Evolutionary conservation across 2,113 vertebrate species (phyloP).

Genomic region (Aptenodytes patagonicus): DNA sequence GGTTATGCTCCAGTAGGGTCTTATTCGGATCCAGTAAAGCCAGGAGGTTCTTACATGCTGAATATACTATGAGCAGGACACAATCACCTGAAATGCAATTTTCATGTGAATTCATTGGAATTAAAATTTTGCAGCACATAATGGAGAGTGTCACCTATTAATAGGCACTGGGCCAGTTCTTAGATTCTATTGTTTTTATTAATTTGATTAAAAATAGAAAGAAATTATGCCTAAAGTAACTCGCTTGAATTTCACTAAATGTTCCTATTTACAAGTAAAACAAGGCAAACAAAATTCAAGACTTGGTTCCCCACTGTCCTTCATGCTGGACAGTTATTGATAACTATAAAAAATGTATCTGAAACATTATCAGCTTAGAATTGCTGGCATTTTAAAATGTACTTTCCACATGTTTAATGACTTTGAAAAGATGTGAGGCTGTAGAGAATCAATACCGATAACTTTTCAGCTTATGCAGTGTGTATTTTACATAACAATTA

Average conservation of each 20-base stretch:
- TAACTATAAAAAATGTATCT: not conserved
- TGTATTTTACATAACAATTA: not conserved
- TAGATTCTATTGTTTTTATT: not conserved
- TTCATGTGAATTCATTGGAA: accelerated
- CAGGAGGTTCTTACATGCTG: not conserved
- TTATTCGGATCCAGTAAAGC: not conserved
- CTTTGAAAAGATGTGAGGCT: not conserved
- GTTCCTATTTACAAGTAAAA: not conserved
- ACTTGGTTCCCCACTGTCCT: not conserved
- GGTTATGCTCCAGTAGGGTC: not conserved
- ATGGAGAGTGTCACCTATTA: not conserved
- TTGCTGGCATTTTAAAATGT: not conserved
- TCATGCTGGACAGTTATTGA: not conserved
- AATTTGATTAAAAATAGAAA: not conserved
- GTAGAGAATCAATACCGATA: not conserved
- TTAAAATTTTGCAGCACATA: not conserved
- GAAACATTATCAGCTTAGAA: not conserved
- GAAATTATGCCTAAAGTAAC: not conserved
- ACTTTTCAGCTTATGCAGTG: not conserved
- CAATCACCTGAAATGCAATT: not conserved
- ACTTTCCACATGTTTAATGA: not conserved
- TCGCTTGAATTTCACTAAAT: not conserved
- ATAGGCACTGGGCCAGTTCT: not conserved
- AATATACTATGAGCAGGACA: not conserved
- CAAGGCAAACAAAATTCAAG: not conserved